These are phyloP conservation scores for Lathronympha strigana DNA, from an alignment of 2,888 invertebrate genomes.

Conservation along the genomic window DNA sequence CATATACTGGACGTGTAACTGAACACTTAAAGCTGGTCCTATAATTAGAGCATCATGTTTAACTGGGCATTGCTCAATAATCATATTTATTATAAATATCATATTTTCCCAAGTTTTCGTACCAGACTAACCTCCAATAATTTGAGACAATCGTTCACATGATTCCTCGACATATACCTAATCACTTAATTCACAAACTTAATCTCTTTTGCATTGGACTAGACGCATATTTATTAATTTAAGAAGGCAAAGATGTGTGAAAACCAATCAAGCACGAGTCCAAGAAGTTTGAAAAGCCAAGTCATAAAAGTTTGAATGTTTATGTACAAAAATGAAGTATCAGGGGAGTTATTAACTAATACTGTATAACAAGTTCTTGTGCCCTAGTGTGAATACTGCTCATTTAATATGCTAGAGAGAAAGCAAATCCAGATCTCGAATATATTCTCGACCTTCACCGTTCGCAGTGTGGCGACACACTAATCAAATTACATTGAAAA, in stretches of 20 bases:
- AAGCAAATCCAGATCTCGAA: constrained; percentile 74
- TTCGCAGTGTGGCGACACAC: constrained; percentile 61
- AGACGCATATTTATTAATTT: constrained; percentile 80
- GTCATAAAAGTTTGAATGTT: constrained; percentile 58
- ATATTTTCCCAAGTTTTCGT: constrained; percentile 63
- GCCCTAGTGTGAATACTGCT: constrained; percentile 74
- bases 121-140: constrained; percentile 55
- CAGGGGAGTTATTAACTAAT: constrained; percentile 72
- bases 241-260: constrained; percentile 82
- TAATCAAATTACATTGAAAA: constrained; percentile 61
- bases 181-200: constrained; percentile 76
- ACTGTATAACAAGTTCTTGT: constrained; percentile 72
- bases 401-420: constrained; percentile 62
- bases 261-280: constrained; percentile 71
- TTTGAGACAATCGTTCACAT: constrained; percentile 55
- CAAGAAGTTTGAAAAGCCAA: constrained; percentile 58
- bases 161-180: constrained; percentile 60
- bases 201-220: constrained; percentile 83
- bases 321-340: constrained; percentile 70
- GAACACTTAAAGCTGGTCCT: constrained; percentile 80
- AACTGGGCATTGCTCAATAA: constrained; percentile 59
- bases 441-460: constrained; percentile 60
- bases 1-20: constrained; percentile 80
- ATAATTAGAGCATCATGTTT: constrained; percentile 59
- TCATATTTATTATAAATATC: constrained; percentile 56